Base-by-base conservation (phyloP, 2,888 invertebrate genomes). In the Drosophila parthenogenetica region DNA sequence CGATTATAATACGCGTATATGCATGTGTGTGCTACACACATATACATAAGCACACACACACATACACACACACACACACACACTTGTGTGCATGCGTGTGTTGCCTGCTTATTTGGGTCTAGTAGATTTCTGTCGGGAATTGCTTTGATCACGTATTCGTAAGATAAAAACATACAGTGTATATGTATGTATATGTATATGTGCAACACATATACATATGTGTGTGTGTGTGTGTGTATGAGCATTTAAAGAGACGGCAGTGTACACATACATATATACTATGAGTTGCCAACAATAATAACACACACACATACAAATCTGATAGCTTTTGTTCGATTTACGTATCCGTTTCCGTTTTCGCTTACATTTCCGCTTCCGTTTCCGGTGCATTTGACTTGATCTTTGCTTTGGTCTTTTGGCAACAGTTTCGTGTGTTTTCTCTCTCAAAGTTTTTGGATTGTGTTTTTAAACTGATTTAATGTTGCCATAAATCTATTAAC, bases 221-320 rank as follows among this genome's bases (percentile, higher is more conserved):
- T 55, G 45, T 40, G n/a, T 60, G 43, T 42, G 39, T 50, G 45
- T 60, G 48, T 48, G 35, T 48, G 35, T 48, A 16, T 67, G 68
- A 77, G 60, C 75, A 78, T 69, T 71, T 68, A 63, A 77, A 64
- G 64, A 71, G 69, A 77, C 73, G 80, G 80, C 78, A 78, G 78
- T 78, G 78, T 77, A 67, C 25, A 25, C 25, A 25, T 5, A 25
- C 25, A 25, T 25, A 25, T 25, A 25, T 25, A 25, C 25, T 77
- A 66, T 76, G 51, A 76, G 51, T 65, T 77, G 77, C 71, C 77
- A 73, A 75, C 57, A 57, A 45, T 53, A 48, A 69, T 29, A 29
- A 57, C 22, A 45, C 13, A 32, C 43, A 32, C 43, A 49, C 49
- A 65, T 46, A 71, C 55, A 65, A 65, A 60, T 50, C 55, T 72